These are phyloP conservation scores for Bambusicola thoracicus DNA, from an alignment of 2,113 vertebrate genomes.

Conservation along the genomic window DNA sequence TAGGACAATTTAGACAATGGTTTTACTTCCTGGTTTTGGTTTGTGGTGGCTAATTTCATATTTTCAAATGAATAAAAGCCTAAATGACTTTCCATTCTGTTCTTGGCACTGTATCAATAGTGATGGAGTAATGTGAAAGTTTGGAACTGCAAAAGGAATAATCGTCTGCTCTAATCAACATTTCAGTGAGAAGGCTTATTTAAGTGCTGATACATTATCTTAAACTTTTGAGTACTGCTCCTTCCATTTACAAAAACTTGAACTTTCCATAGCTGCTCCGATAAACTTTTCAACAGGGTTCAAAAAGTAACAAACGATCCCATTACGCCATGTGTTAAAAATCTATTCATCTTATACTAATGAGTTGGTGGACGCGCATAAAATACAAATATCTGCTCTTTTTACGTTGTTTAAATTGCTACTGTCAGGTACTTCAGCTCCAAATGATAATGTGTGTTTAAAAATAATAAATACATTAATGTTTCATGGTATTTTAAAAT, in stretches of 20 bases:
- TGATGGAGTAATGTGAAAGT: background rate
- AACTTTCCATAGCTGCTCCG: constrained; percentile 40
- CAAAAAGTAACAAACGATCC: constrained; percentile 52
- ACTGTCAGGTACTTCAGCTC: constrained; percentile 60
- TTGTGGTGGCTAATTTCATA: background rate
- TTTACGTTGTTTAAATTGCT: constrained; percentile 47
- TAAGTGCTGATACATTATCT: constrained; percentile 67
- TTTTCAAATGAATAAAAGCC: background rate
- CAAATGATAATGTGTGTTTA: constrained; percentile 45
- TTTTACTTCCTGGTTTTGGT: background rate
- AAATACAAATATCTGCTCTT: constrained; percentile 45
- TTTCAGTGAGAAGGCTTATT: constrained; percentile 45
- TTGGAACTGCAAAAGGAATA: constrained; percentile 52
- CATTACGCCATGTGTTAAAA: constrained; percentile 42
- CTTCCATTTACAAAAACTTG: constrained; percentile 54
- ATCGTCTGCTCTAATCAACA: constrained; percentile 3
- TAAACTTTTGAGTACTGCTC: constrained; percentile 15
- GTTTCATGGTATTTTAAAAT: constrained; percentile 45
- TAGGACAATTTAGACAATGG: background rate
- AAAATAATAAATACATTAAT: constrained; percentile 43
- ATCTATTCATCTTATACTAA: constrained; percentile 62
- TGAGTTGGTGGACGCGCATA: constrained; percentile 23
- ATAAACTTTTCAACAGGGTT: constrained; percentile 70
- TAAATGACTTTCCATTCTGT: background rate
- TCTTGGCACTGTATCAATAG: background rate